phyloP scores from a whole-genome alignment of 2,888 invertebrate species.

The Drosophila yooni region DNA sequence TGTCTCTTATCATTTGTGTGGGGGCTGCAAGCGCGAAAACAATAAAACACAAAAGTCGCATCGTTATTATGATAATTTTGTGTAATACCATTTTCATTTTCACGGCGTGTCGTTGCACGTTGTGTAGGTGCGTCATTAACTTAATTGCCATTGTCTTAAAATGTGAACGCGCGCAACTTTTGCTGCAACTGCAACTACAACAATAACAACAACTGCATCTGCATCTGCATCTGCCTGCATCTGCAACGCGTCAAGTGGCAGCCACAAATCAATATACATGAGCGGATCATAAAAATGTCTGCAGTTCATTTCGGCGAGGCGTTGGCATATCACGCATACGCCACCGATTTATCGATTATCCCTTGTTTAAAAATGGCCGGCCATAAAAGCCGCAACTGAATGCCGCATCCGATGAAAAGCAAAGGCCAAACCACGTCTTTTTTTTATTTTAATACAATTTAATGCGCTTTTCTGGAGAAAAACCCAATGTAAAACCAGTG shows the following conservation, averaged over 20 bases:
- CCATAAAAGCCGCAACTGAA: constrained; percentile 17
- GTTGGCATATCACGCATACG: constrained; percentile 49
- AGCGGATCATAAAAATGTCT: constrained; percentile 46
- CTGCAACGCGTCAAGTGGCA: constrained; percentile 39
- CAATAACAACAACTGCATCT: constrained; percentile 5
- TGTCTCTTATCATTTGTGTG: constrained; percentile 1
- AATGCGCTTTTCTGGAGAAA: constrained; percentile 40
- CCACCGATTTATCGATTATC: constrained; percentile 34
- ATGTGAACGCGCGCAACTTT: constrained; percentile 22
- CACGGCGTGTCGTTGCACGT: constrained; percentile 26
- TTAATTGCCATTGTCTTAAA: constrained; percentile 40
- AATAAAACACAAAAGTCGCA: constrained; percentile 24
- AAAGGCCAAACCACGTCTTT: constrained; percentile 35
- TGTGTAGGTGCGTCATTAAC: constrained; percentile 42
- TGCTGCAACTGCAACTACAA: background rate
- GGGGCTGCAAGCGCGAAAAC: constrained; percentile 23
- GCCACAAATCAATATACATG: constrained; percentile 43
- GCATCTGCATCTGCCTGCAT: constrained; percentile 30
- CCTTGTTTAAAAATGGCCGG: constrained; percentile 30
- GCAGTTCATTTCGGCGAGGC: constrained; percentile 22
- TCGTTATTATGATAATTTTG: constrained; percentile 23
- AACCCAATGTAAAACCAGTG: constrained; percentile 21
- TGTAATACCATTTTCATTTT: constrained; percentile 37
- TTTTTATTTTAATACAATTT: constrained; percentile 31
- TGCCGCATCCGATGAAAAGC: constrained; percentile 24